Evolutionary conservation across 92 coral and sea anemone genomes (phyloP), one percentile per base, ranked within the genome.

Genomic region (Epizoanthus scotinus): DNA sequence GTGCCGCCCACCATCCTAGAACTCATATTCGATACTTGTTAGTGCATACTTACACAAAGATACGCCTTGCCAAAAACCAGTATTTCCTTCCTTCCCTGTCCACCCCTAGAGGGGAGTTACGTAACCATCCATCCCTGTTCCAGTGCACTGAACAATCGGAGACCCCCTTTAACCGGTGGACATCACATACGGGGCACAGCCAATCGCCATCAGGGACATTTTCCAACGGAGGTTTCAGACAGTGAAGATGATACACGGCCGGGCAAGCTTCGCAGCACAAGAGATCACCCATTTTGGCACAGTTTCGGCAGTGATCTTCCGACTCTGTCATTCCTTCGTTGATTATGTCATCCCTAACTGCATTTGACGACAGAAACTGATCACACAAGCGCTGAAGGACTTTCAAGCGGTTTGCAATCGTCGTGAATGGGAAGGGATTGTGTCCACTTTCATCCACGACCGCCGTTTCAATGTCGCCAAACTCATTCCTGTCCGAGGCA

Each of bases 151-250:
- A 81, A 68, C 99, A 95, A 83, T 95, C 99, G 26, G 96, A 89
- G 70, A 95, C 99, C 79, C 99, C 99, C 87, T 89, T 91, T 34
- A 95, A 87, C 40, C 86, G 91, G 88, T 95, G 94, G 21, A 78
- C 84, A 84, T 91, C 93, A 83, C 99, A 95, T 91, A 95, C 89
- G 74, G 99, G 99, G 77, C 99, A 95, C 58, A 93, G 82, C 99
- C 99, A 95, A 91, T 95, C 99, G 70, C 99, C 99, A 22, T 91
- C 96, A 2, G 99, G 99, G 27, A 95, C 99, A 70, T 86, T 88
- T 95, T 95, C 99, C 47, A 95, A 79, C 86, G 99, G 93, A 21
- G 99, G 99, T 59, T 95, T 95, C 24, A 95, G 89, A 78, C 99
- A 95, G 87, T 93, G 98, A 73, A 95, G 98, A 56, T 95, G 99